Conservation (phyloP, 2,888 invertebrate genomes). For the Agonopterix arenella region DNA sequence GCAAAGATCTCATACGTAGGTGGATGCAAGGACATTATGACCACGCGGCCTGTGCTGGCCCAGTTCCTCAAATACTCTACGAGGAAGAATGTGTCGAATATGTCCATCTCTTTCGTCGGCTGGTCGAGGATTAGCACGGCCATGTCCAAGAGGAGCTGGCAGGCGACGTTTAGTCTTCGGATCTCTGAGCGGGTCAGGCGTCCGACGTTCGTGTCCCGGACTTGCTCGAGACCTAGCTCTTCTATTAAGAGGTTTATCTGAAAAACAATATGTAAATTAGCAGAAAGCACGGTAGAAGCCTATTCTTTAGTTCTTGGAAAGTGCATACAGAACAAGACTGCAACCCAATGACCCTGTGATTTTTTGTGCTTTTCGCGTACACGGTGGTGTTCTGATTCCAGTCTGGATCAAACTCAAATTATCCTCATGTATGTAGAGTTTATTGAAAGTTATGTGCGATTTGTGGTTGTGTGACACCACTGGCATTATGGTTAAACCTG, state of each 20-base stretch:
- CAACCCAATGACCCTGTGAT: too few species aligned
- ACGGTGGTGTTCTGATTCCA: too few species aligned
- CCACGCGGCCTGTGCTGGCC: constrained; percentile 88
- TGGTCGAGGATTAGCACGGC: constrained; percentile 92
- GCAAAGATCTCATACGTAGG: constrained; percentile 97
- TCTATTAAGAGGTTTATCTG: constrained; percentile 93
- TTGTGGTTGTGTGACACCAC: too few species aligned
- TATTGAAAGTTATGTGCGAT: too few species aligned
- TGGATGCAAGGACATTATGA: constrained; percentile 94
- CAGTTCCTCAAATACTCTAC: constrained; percentile 96
- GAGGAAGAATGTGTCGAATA: constrained; percentile 96
- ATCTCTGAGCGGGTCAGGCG: constrained; percentile 92
- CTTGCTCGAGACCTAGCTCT: constrained; percentile 93
- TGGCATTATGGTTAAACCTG: too few species aligned
- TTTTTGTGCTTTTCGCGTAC: too few species aligned
- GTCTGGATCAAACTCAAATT: too few species aligned
- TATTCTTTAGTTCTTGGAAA: too few species aligned
- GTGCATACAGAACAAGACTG: too few species aligned
- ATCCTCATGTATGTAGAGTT: too few species aligned
- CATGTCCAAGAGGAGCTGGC: constrained; percentile 90
- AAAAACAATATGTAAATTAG: neutral
- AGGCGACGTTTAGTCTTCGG: constrained; percentile 91
- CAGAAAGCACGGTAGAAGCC: too few species aligned
- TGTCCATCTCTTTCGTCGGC: constrained; percentile 93
- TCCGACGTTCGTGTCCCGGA: constrained; percentile 90